Base-by-base conservation (phyloP, 2,113 vertebrate species). In the Cichladusa arquata region DNA sequence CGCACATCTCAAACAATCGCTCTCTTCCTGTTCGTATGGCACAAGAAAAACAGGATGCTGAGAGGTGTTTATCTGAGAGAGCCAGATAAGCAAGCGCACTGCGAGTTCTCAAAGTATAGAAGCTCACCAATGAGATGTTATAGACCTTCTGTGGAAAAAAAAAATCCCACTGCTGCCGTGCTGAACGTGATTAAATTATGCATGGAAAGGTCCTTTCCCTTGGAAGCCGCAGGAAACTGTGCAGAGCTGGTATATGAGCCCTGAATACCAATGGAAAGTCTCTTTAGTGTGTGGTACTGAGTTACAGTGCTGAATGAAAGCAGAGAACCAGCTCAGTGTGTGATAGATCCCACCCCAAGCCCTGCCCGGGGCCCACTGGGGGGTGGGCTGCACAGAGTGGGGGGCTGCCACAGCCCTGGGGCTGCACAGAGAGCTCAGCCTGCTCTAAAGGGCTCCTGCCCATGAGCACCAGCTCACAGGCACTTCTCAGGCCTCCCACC, bases 21-120 rank as follows among this genome's bases (percentile, higher is more conserved):
- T 86, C 90, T 83, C 88, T 97, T 98, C 97, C 97, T 97, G 97
- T 95, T 92, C 95, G 0, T 94, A 92, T 86, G 95, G 96, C 95
- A 92, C 40, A 90, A 96, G 96, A 93, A 96, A 96, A 97, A 97
- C 97, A 97, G 97, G 97, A 98, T 97, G 96, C 31, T 19, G 84
- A 85, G 95, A 96, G 95, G 96, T 96, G 80, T 95, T 97, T 93
- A 89, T 96, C 97, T 97, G 96, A 96, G 48, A 22, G 84, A 62
- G 34, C 5, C 4, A 96, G 96, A 97, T 97, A 97, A 97, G 97
- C 86, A 15, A 73, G 89, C 47, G 58, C 81, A 78, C 85, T 66
- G 72, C 4, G 26, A 64, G 62, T 89, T 88, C 76, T 85, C 22
- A 33, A 25, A 89, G 69, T 28, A 8, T 6, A 51, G 53, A 51